Percentiles rank a stretch among this genome's conserved stretches.
Conservation (phyloP, 2,888 invertebrate genomes). For the Charanyca ferruginea region DNA sequence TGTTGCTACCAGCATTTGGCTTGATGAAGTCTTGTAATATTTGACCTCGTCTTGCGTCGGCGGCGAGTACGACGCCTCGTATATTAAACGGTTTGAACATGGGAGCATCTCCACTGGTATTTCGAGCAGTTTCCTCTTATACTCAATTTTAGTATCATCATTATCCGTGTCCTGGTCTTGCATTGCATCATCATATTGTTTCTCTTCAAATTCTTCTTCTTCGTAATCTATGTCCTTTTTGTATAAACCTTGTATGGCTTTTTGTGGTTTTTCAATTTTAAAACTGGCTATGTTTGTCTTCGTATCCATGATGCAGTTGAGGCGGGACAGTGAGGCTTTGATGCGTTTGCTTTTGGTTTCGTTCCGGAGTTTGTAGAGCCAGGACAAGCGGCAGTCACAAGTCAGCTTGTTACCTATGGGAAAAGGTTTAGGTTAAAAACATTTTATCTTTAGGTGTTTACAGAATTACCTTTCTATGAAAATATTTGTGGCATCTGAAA, state of each 20-base stretch:
- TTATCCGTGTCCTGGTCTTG: slow-evolving; percentile 83
- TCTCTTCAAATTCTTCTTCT: slow-evolving; percentile 79
- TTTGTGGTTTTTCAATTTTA: slow-evolving; percentile 72
- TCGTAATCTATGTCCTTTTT: slow-evolving; percentile 79
- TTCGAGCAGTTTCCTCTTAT: slow-evolving; percentile 81
- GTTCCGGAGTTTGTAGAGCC: slow-evolving; percentile 94
- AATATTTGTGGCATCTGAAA: not conserved
- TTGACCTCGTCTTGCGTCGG: slow-evolving; percentile 88
- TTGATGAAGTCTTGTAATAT: slow-evolving; percentile 83
- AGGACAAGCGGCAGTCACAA: slow-evolving; percentile 95
- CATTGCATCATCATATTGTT: slow-evolving; percentile 83
- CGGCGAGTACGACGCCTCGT: slow-evolving; percentile 82
- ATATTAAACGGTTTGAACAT: slow-evolving; percentile 82
- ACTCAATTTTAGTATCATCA: slow-evolving; percentile 79
- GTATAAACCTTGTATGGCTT: slow-evolving; percentile 65
- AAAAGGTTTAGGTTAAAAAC: slow-evolving; percentile 56
- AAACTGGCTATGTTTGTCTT: slow-evolving; percentile 72
- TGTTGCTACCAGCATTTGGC: slow-evolving; percentile 61
- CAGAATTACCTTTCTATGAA: not conserved
- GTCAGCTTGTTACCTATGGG: slow-evolving; percentile 94
- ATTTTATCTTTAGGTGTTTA: not conserved
- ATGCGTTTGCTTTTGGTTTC: slow-evolving; percentile 94
- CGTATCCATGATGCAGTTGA: slow-evolving; percentile 93
- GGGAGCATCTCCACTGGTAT: slow-evolving; percentile 84
- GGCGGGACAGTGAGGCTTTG: slow-evolving; percentile 92